Conservation (phyloP, 1,140 invertebrate genomes). For the Bombyx mandarina region DNA sequence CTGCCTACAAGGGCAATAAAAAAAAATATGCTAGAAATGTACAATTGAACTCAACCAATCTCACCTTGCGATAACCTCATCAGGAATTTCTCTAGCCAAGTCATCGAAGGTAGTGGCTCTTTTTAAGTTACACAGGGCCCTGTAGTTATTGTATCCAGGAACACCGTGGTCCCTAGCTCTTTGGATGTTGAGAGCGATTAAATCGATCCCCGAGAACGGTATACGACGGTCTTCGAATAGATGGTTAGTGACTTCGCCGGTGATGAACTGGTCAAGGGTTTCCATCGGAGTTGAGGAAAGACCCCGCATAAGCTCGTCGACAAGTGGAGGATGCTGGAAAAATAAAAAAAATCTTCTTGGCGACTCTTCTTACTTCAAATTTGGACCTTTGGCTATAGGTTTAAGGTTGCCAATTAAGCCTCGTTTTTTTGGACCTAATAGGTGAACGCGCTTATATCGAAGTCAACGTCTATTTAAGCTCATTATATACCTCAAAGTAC, state of each 20-base stretch:
- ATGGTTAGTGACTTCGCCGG: constrained; percentile 94
- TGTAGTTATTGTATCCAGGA: constrained; percentile 88
- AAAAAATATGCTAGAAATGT: background rate
- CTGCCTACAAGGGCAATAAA: too few species aligned
- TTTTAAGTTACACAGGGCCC: constrained; percentile 87
- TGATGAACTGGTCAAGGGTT: constrained; percentile 93
- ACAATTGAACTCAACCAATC: constrained; percentile 1
- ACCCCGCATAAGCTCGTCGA: constrained; percentile 91
- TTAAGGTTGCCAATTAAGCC: too few species aligned
- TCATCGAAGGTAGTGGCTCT: constrained; percentile 85
- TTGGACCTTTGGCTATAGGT: too few species aligned
- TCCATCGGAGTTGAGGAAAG: constrained; percentile 93
- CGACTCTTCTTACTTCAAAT: background rate
- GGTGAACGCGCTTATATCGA: too few species aligned
- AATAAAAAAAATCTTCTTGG: background rate
- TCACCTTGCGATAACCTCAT: constrained; percentile 82
- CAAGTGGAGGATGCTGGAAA: constrained; percentile 77
- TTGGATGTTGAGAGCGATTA: constrained; percentile 88
- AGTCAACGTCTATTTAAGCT: too few species aligned
- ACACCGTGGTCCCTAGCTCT: constrained; percentile 88
- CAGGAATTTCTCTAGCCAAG: constrained; percentile 84
- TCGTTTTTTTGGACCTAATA: too few species aligned
- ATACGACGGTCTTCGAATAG: constrained; percentile 90
- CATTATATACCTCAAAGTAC: too few species aligned
- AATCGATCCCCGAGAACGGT: constrained; percentile 88